Conservation (phyloP, 2,888 invertebrate species). For the Acanthopleura granulata region DNA sequence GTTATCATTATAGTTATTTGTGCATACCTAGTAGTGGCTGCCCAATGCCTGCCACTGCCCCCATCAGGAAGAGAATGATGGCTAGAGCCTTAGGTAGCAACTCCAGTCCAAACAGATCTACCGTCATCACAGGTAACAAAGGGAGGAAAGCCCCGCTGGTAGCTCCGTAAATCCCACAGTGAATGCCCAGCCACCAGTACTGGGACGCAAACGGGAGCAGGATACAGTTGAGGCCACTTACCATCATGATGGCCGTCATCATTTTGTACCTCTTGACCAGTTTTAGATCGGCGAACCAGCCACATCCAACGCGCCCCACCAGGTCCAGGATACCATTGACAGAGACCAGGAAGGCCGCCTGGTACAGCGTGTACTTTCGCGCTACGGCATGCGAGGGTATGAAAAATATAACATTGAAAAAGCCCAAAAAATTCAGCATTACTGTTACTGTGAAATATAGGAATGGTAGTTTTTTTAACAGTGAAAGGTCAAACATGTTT, state of each 20-base stretch:
- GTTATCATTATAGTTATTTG: too few species aligned
- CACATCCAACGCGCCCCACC: conserved; percentile 22
- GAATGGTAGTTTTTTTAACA: not conserved
- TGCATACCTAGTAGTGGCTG: conserved; percentile 17
- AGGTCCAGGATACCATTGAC: conserved; percentile 25
- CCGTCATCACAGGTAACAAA: not conserved
- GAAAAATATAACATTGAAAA: conserved; percentile 23
- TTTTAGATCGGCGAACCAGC: conserved; percentile 29
- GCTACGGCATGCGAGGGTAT: conserved; percentile 16
- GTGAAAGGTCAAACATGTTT: not conserved
- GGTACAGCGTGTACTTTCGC: not conserved
- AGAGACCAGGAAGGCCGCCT: conserved; percentile 24
- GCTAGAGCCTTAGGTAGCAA: conserved; percentile 4
- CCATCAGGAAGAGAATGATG: not conserved
- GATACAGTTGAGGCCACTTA: conserved; percentile 14
- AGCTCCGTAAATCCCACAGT: conserved; percentile 6
- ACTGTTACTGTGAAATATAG: not conserved
- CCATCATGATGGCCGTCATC: conserved; percentile 11
- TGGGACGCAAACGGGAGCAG: conserved; percentile 4
- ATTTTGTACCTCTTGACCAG: conserved; percentile 22
- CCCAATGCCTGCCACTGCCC: not conserved
- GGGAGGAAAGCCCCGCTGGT: not conserved
- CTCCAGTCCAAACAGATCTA: conserved; percentile 15
- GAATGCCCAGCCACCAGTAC: conserved; percentile 14
- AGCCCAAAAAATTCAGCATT: conserved; percentile 19